Evolutionary conservation across 2,113 vertebrate species (phyloP).

Genomic region (Psilopsiagon aymara): DNA sequence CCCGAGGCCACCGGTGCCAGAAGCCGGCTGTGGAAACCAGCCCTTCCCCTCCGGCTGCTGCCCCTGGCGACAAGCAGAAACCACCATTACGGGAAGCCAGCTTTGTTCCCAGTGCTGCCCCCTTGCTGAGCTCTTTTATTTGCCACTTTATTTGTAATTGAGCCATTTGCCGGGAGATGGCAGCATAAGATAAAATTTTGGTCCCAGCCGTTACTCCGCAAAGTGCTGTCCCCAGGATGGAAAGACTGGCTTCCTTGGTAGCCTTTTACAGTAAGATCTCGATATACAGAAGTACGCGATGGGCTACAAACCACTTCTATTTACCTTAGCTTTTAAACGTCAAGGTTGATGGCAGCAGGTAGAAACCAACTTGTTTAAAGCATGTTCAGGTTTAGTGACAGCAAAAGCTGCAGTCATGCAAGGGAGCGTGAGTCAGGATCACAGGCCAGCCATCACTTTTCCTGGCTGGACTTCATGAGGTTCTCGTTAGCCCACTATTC

Average conservation of each 20-base stretch:
- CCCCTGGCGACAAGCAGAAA: fast-evolving
- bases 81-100: fast-evolving
- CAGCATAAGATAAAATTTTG: neutral
- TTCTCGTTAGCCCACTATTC: neutral
- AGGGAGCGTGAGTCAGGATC: fast-evolving
- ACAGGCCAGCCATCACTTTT: fast-evolving
- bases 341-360: neutral
- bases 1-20: fast-evolving
- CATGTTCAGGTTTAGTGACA: neutral
- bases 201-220: fast-evolving
- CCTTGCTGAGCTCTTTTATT: neutral
- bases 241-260: neutral
- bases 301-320: neutral
- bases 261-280: neutral
- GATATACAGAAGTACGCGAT: neutral
- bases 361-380: neutral
- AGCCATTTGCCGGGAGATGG: constrained; percentile 14
- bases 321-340: neutral
- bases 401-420: neutral
- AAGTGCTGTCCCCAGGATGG: fast-evolving
- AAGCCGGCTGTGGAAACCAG: fast-evolving
- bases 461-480: neutral
- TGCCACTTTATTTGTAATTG: fast-evolving
- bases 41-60: fast-evolving
- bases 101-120: neutral